phyloP scores from a whole-genome alignment of 2,797 vertebrate species.

The Perdix hodgsoniae region DNA sequence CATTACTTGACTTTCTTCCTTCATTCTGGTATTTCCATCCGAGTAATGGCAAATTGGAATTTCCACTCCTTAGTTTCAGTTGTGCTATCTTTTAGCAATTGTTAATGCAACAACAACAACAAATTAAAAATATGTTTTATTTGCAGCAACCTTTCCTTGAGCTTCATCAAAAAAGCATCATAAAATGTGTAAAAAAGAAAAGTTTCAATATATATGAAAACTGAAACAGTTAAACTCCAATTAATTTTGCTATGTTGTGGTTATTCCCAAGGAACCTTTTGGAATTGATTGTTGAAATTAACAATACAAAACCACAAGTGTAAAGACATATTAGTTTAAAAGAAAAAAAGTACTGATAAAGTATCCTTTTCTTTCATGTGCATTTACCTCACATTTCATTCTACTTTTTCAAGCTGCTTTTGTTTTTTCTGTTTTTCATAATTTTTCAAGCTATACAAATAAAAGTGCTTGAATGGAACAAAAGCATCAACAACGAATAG shows the following conservation, averaged over 20 bases:
- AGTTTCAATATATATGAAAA: neutral
- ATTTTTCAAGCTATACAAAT: neutral
- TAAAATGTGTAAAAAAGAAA: neutral
- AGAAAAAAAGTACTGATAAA: neutral
- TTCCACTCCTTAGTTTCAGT: conserved; percentile 16
- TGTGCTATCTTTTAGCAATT: neutral
- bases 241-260: neutral
- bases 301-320: neutral
- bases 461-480: neutral
- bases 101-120: neutral
- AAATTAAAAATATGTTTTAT: neutral
- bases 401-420: neutral
- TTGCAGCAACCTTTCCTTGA: neutral
- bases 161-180: no score
- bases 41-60: conserved; percentile 20
- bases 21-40: conserved; percentile 6
- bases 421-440: neutral
- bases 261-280: neutral
- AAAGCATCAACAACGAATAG: neutral
- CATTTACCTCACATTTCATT: neutral
- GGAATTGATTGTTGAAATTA: neutral
- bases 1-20: neutral
- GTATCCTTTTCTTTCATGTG: neutral
- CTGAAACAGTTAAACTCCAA: neutral
- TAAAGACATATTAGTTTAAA: neutral